A percentile compares a stretch with the other conserved stretches of the same genome.
phyloP scores from a whole-genome alignment of 2,888 invertebrate genomes.

The Iphiclides podalirius region DNA sequence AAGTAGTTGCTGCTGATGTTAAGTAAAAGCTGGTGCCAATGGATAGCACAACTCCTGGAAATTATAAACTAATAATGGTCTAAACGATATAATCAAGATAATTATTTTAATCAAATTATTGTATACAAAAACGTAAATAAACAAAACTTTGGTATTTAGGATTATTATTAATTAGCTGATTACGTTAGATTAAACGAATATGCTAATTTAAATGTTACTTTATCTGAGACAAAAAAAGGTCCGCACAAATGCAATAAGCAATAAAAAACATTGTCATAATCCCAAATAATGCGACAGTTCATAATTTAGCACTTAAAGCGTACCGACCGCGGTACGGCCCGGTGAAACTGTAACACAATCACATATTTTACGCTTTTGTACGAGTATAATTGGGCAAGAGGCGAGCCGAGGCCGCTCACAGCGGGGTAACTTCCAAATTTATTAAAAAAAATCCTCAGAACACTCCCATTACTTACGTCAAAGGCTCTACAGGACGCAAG shows the following conservation, averaged over 20 bases:
- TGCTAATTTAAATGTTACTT: constrained; percentile 32
- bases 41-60: no score
- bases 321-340: constrained; percentile 44
- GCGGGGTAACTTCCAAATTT: constrained; percentile 74
- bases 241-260: constrained; percentile 52
- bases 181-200: constrained; percentile 28
- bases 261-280: constrained; percentile 69
- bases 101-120: no score
- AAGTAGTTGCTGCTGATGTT: no score
- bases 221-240: constrained; percentile 36
- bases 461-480: constrained; percentile 72
- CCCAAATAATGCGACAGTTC: constrained; percentile 68
- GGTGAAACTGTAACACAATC: constrained; percentile 70
- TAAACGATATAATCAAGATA: no score
- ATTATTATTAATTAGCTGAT: constrained; percentile 28
- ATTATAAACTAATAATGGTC: no score
- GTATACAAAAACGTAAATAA: no score
- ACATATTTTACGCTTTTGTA: constrained; percentile 76
- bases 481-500: constrained; percentile 59
- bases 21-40: no score
- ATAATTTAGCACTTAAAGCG: constrained; percentile 64
- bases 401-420: constrained; percentile 60
- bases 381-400: constrained; percentile 75
- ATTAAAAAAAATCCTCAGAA: constrained; percentile 61
- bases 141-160: no score